Evolutionary conservation across 2,888 invertebrate species (phyloP), one percentile per base, ranked within the genome.

Genomic region (Thera britannica): DNA sequence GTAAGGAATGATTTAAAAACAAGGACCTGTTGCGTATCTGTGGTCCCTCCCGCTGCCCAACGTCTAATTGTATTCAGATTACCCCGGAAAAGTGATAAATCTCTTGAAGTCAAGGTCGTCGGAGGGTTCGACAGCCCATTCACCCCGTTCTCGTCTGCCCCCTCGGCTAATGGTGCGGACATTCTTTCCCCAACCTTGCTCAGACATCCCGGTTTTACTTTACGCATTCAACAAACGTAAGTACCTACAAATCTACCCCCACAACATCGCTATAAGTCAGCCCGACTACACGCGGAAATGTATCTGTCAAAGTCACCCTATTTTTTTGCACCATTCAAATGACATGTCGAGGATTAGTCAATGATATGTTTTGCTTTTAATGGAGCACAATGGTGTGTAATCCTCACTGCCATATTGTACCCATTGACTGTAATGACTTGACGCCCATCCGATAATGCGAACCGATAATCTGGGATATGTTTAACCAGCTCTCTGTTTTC

Each of bases 51-150:
- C 77, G 81, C 83, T 89, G 88, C 83, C 88, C 87, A 87, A 83
- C 85, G 83, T 84, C 87, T 90, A 93, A 92, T 92, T 90, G 91
- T 90, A 90, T 92, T 93, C 90, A 90, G 89, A 92, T 90, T 89
- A 90, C 89, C 84, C 87, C 86, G 87, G 90, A 90, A 90, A 87
- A 89, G 90, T 90, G 90, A 91, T 92, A 90, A 90, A 91, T 91
- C 89, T 89, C 85, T 78, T 82, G 78, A 85, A 89, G 91, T 92
- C 93, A 92, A 93, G 93, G 93, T 92, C 92, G 86, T 68, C 83
- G 84, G 90, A 90, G 90, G 92, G 91, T 92, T 92, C 89, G 90
- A 90, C 90, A 89, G 89, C 88, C 85, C 90, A 88, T 90, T 91
- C 90, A 91, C 92, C 92, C 91, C 89, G 88, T 90, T 89, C 82